Conservation (phyloP, 2,113 vertebrate genomes). For the Melanotaenia duboulayi region DNA sequence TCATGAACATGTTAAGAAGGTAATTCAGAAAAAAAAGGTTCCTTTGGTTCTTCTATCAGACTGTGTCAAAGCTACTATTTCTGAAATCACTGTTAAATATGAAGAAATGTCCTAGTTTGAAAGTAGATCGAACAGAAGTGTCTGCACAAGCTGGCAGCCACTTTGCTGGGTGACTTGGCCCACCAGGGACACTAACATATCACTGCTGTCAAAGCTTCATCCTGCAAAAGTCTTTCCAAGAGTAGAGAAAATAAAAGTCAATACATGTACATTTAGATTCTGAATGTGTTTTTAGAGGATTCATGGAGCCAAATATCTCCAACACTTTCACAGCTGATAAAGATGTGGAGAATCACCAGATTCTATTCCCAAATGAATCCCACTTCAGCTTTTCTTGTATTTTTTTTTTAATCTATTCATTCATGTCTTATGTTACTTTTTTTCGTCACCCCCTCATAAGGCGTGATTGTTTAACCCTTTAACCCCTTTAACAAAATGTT, state of each 20-base stretch:
- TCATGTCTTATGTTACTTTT: constrained; percentile 10
- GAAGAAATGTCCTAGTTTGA: constrained; percentile 62
- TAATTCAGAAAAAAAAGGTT: constrained; percentile 38
- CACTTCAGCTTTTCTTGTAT: neutral
- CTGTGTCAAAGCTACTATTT: constrained; percentile 14
- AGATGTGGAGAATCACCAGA: constrained; percentile 15
- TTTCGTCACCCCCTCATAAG: constrained; percentile 9
- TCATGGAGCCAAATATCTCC: constrained; percentile 41
- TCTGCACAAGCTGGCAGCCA: constrained; percentile 56
- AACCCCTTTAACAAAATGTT: too few relatives aligned
- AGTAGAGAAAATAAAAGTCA: constrained; percentile 34
- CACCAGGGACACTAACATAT: constrained; percentile 59
- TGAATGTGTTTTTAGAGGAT: constrained; percentile 43
- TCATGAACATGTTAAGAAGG: constrained; percentile 27
- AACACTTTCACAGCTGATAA: constrained; percentile 40
- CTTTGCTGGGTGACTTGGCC: constrained; percentile 44
- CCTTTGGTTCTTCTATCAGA: constrained; percentile 13
- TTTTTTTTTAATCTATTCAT: constrained; percentile 7
- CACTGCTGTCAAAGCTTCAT: constrained; percentile 57
- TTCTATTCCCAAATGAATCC: constrained; percentile 24
- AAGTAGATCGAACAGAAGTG: constrained; percentile 57
- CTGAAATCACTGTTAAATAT: constrained; percentile 54
- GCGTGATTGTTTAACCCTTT: constrained; percentile 20
- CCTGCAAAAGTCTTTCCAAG: constrained; percentile 41
- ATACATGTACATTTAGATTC: constrained; percentile 52